Conservation (phyloP, 2,888 invertebrate genomes). For the Acleris cristana region DNA sequence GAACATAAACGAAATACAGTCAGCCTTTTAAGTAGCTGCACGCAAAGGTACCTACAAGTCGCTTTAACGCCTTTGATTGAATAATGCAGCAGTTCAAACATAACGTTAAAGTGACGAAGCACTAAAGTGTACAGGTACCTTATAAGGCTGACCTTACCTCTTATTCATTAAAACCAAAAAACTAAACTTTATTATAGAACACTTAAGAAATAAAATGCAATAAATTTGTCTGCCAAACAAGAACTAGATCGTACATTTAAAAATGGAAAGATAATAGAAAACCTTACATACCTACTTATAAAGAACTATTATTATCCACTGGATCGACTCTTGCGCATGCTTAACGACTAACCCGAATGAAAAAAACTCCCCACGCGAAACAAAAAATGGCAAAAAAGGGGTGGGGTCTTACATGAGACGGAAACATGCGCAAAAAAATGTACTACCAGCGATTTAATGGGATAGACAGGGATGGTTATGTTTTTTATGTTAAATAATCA, state of each 20-base stretch:
- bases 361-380: slow-evolving; percentile 49
- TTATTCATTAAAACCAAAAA: no score
- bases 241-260: neutral
- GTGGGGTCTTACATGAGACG: slow-evolving; percentile 54
- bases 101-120: no score
- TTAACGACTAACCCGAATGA: slow-evolving; percentile 37
- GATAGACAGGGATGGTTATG: slow-evolving; percentile 48
- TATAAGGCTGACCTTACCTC: no score
- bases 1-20: no score
- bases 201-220: no score
- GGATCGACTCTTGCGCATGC: slow-evolving; percentile 53
- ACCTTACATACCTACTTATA: slow-evolving; percentile 16
- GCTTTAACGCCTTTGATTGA: no score
- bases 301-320: slow-evolving; percentile 4
- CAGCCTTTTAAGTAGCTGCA: no score
- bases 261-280: neutral
- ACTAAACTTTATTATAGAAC: no score
- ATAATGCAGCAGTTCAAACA: no score
- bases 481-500: slow-evolving; percentile 25
- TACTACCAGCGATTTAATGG: slow-evolving; percentile 17
- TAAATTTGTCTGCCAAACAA: no score
- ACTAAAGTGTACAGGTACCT: no score
- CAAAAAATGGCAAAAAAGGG: slow-evolving; percentile 52
- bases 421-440: slow-evolving; percentile 45
- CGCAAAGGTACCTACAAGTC: no score